Conservation (phyloP, 2,113 vertebrate genomes). For the Calypte anna region DNA sequence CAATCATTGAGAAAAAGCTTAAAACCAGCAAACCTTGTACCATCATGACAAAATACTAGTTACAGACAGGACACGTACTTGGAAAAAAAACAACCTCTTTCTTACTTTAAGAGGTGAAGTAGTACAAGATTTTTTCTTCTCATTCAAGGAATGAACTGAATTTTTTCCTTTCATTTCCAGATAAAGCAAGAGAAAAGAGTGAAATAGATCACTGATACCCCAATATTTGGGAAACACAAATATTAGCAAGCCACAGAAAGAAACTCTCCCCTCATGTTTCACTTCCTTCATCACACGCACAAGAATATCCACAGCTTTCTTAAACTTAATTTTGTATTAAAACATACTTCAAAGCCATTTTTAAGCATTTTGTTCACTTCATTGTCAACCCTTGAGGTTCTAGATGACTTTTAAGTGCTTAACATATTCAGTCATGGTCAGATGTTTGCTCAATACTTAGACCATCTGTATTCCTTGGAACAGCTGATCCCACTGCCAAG, state of each 20-base stretch:
- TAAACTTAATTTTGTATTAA: not conserved
- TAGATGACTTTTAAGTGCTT: not conserved
- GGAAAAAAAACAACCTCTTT: not conserved
- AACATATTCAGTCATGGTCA: not conserved
- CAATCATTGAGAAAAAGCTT: not conserved
- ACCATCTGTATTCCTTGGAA: not conserved
- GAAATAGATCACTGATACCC: not conserved
- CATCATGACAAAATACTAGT: not conserved
- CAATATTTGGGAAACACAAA: not conserved
- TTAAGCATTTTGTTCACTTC: not conserved
- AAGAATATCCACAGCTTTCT: rapidly evolving
- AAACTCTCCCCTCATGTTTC: not conserved
- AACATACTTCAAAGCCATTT: not conserved
- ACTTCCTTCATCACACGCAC: not conserved
- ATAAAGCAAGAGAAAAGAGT: not conserved
- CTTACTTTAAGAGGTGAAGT: not conserved
- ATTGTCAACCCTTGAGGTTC: not conserved
- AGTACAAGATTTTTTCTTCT: not conserved
- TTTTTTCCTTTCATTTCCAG: not conserved
- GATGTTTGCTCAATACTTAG: not conserved
- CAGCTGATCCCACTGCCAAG: not conserved
- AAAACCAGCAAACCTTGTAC: not conserved
- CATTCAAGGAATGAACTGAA: not conserved
- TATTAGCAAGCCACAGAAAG: not conserved
- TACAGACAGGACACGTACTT: rapidly evolving